These are phyloP conservation scores for Sesamia nonagrioides DNA, from an alignment of 1,140 invertebrate genomes.

Conservation along the genomic window DNA sequence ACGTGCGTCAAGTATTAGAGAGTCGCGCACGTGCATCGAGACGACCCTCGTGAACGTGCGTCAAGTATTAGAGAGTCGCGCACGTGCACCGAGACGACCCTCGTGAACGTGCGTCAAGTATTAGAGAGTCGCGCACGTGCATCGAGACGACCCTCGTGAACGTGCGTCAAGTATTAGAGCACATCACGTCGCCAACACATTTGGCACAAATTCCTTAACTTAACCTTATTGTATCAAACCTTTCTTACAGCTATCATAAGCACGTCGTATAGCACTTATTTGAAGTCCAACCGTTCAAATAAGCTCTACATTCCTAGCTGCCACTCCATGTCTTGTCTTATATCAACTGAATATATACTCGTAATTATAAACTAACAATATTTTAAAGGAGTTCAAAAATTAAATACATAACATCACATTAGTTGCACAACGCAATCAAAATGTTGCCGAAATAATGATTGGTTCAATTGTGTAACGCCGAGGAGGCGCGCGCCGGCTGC, in stretches of 20 bases:
- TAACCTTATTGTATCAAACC: not conserved
- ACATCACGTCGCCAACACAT: too few relatives aligned
- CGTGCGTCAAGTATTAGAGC: too few relatives aligned
- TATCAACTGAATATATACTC: not conserved
- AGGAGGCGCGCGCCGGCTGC: not conserved
- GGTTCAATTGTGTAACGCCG: not conserved
- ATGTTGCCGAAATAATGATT: slow-evolving; percentile 8
- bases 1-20: too few relatives aligned
- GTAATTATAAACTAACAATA: not conserved
- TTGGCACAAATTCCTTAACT: slow-evolving; percentile 18
- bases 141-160: too few relatives aligned
- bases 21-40: too few relatives aligned
- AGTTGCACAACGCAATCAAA: slow-evolving; percentile 26
- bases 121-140: too few relatives aligned
- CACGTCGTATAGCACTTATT: not conserved
- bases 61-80: too few relatives aligned
- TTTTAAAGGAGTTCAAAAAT: not conserved
- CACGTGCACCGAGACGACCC: too few relatives aligned
- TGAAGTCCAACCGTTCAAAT: not conserved
- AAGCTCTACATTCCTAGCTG: not conserved
- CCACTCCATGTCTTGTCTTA: not conserved
- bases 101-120: too few relatives aligned
- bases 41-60: too few relatives aligned
- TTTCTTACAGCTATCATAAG: slow-evolving; percentile 5
- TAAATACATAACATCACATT: slow-evolving; percentile 37